These are phyloP conservation scores for Anguilla rostrata DNA, from an alignment of 2,113 vertebrate species.

Conservation along the genomic window DNA sequence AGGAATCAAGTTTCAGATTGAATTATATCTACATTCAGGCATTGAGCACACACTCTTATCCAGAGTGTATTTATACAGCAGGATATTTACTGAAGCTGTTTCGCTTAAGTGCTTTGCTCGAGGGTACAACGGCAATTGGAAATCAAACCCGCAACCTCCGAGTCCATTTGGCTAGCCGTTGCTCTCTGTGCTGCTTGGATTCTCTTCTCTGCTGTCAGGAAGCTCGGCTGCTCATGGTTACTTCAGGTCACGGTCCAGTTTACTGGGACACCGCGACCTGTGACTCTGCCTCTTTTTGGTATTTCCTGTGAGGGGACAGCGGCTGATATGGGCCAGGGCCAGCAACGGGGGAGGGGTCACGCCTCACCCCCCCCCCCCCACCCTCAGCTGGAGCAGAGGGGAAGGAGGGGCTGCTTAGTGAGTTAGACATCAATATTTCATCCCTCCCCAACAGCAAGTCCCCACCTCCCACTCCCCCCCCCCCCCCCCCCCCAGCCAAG, in stretches of 20 bases:
- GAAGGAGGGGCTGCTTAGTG: constrained; percentile 22
- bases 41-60: no score
- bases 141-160: no score
- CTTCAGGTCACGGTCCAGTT: constrained; percentile 59
- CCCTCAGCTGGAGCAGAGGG: background rate
- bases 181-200: no score
- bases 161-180: no score
- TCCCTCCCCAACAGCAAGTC: constrained; percentile 7
- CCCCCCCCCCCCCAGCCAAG: background rate
- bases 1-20: no score
- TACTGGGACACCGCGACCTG: constrained; percentile 32
- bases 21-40: no score
- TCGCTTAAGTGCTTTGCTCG: no score
- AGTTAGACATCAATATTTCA: background rate
- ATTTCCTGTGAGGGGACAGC: constrained; percentile 51
- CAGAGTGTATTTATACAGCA: no score
- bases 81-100: background rate
- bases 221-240: constrained; percentile 28
- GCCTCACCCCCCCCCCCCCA: background rate
- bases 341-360: background rate
- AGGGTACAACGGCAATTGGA: no score
- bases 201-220: no score
- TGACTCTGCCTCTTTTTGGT: constrained; percentile 50
- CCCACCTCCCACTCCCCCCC: background rate
- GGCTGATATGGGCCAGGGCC: background rate